phyloP scores from a whole-genome alignment of 2,113 vertebrate genomes.

The Indicator maculatus region DNA sequence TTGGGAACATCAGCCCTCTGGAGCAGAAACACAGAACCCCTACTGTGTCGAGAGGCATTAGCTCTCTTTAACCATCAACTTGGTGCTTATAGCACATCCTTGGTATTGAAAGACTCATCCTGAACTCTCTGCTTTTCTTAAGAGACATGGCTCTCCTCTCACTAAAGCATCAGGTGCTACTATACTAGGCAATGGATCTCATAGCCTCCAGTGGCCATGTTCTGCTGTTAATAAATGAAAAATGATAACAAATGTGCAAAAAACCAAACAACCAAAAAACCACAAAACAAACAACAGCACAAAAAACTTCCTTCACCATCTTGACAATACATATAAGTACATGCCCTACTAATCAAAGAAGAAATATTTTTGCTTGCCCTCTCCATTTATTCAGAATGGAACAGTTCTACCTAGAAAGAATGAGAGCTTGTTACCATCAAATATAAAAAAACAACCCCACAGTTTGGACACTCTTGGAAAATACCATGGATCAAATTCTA shows the following conservation, averaged over 20 bases:
- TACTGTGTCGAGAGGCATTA: not conserved
- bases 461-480: not conserved
- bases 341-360: not conserved
- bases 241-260: not conserved
- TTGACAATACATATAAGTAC: not conserved
- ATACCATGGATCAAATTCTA: not conserved
- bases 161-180: not conserved
- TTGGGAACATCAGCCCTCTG: not conserved
- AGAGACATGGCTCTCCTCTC: not conserved
- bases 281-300: no score
- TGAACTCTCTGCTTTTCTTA: not conserved
- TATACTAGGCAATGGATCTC: not conserved
- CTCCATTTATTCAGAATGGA: not conserved
- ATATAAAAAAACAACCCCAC: not conserved
- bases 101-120: not conserved
- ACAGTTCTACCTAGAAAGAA: not conserved
- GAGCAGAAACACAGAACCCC: not conserved
- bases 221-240: not conserved
- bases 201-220: not conserved
- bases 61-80: not conserved
- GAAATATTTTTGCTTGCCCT: not conserved
- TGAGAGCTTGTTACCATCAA: not conserved
- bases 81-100: not conserved
- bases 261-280: no score
- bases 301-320: not conserved